Evolutionary conservation across 1,140 invertebrate species (phyloP).

Genomic region (Atopsyche davidsoni): DNA sequence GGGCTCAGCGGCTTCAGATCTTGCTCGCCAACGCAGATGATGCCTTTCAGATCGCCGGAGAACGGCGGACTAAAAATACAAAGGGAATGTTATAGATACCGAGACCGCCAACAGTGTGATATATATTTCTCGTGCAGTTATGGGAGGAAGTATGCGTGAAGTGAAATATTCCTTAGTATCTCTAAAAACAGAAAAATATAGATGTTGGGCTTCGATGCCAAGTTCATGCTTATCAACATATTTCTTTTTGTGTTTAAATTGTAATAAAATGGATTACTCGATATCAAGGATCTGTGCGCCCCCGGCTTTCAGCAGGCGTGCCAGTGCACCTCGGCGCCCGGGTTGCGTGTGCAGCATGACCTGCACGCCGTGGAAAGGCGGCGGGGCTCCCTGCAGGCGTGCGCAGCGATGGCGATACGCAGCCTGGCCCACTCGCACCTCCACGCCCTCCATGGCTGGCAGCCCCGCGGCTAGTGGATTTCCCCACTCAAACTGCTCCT

Average conservation of each 20-base stretch:
- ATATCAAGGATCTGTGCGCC: slow-evolving; percentile 58
- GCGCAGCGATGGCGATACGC: slow-evolving; percentile 54
- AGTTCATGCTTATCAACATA: no score
- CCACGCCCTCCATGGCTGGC: slow-evolving; percentile 42
- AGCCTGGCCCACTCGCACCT: slow-evolving; percentile 48
- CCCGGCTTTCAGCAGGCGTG: slow-evolving; percentile 65
- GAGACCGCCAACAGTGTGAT: no score
- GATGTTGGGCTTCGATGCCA: no score
- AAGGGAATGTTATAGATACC: no score
- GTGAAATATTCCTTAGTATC: not conserved
- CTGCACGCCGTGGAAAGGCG: slow-evolving; percentile 62
- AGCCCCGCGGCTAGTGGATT: slow-evolving; percentile 54
- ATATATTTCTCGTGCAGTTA: no score
- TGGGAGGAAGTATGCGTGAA: no score
- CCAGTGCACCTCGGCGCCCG: slow-evolving; percentile 57
- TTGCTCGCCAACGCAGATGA: slow-evolving; percentile 42
- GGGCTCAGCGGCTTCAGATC: slow-evolving; percentile 35
- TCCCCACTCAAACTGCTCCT: slow-evolving; percentile 72
- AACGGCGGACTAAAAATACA: slow-evolving; percentile 38
- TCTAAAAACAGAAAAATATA: not conserved
- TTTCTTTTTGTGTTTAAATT: no score
- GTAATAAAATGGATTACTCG: slow-evolving; percentile 26
- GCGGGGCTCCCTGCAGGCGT: slow-evolving; percentile 35
- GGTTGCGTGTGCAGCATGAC: slow-evolving; percentile 64
- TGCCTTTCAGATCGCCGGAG: slow-evolving; percentile 33